Evolutionary conservation across 1,140 invertebrate genomes (phyloP).

Genomic region (Notospermus geniculatus): DNA sequence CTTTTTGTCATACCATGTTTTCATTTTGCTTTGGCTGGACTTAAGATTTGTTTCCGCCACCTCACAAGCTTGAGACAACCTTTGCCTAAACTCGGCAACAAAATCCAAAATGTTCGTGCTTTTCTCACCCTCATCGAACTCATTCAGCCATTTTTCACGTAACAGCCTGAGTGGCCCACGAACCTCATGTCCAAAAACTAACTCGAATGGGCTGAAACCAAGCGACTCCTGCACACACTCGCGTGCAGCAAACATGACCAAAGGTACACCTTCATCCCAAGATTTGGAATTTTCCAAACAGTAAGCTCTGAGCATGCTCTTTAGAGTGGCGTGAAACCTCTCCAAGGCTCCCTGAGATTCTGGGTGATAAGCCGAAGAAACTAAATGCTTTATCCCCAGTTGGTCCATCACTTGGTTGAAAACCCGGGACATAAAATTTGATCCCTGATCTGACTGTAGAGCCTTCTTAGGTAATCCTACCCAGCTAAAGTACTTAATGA

Average conservation of each 20-base stretch:
- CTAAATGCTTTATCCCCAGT: neutral
- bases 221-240: constrained; percentile 21
- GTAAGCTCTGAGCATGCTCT: too few relatives aligned
- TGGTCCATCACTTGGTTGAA: too few relatives aligned
- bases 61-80: constrained; percentile 19
- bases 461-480: constrained; percentile 12
- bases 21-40: constrained; percentile 20
- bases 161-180: constrained; percentile 22
- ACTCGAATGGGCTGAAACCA: constrained; percentile 27
- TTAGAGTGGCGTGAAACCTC: too few relatives aligned
- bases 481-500: constrained; percentile 15
- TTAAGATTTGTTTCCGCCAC: constrained; percentile 20
- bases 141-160: constrained; percentile 17
- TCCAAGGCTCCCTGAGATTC: too few relatives aligned
- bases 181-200: constrained; percentile 26
- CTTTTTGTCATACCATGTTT: constrained; percentile 27
- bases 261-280: constrained; percentile 10
- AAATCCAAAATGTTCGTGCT: constrained; percentile 18
- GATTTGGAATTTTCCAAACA: constrained; percentile 13
- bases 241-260: constrained; percentile 13
- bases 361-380: too few relatives aligned
- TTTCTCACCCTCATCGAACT: neutral
- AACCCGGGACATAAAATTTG: constrained; percentile 18
- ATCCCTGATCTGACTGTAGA: too few relatives aligned
- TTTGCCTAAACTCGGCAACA: constrained; percentile 20